Evolutionary conservation across 2,797 vertebrate species (phyloP).

Genomic region (Meriones psammophilus): DNA sequence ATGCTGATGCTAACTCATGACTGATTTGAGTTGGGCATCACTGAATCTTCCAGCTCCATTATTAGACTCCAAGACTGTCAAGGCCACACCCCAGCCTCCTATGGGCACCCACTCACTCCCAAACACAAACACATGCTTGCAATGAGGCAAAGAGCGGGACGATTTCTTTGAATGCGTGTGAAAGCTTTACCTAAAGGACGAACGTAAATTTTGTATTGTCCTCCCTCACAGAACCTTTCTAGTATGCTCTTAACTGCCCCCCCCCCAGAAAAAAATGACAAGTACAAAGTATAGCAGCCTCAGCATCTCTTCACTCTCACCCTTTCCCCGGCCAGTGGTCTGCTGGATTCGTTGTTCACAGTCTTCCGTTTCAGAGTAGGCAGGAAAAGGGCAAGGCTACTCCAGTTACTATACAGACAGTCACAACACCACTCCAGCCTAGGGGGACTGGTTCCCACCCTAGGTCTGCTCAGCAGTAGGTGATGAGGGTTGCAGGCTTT

Average conservation of each 20-base stretch:
- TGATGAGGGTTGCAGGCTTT: not conserved
- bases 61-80: not conserved
- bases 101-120: constrained; percentile 52
- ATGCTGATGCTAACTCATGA: constrained; percentile 18
- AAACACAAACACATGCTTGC: constrained; percentile 51
- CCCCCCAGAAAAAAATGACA: not conserved
- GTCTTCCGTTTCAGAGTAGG: not conserved
- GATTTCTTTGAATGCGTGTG: constrained; percentile 43
- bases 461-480: not conserved
- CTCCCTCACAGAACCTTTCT: not conserved
- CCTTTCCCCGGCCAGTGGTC: not conserved
- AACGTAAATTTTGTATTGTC: not conserved
- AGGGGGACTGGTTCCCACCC: too few species aligned
- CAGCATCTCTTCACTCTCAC: not conserved
- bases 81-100: constrained; percentile 13
- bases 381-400: not conserved
- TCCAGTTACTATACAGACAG: not conserved
- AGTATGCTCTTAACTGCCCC: not conserved
- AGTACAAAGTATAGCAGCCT: not conserved
- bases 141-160: not conserved
- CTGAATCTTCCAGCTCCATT: constrained; percentile 59
- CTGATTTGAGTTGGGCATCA: constrained; percentile 70
- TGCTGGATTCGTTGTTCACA: not conserved
- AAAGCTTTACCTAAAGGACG: constrained; percentile 17
- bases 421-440: not conserved